phyloP scores from a whole-genome alignment of 1,140 invertebrate species.

The Paralvinella palmiformis region DNA sequence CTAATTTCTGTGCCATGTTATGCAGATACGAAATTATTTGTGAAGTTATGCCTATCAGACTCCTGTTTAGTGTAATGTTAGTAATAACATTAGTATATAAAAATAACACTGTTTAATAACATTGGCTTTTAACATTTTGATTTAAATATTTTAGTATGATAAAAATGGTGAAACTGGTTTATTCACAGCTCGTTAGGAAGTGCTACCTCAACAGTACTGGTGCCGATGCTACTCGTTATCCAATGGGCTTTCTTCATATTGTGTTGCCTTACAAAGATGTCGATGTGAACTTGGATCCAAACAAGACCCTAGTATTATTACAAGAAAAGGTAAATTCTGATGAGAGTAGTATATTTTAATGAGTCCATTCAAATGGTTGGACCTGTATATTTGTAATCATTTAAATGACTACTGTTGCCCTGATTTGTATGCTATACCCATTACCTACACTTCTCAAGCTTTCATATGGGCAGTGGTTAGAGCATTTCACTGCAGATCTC shows the following conservation, averaged over 20 bases:
- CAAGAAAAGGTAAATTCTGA: slow-evolving; percentile 56
- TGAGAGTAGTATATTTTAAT: too few species aligned
- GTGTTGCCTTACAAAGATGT: slow-evolving; percentile 50
- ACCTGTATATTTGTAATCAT: too few species aligned
- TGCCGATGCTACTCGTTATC: slow-evolving; percentile 28
- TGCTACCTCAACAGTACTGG: slow-evolving; percentile 30
- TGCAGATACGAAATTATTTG: background rate
- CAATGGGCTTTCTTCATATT: slow-evolving; percentile 47
- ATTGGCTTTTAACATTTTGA: slow-evolving; percentile 1
- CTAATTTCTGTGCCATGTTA: background rate
- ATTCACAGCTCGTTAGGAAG: slow-evolving; percentile 47
- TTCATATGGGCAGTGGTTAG: too few species aligned
- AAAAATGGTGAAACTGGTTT: too few species aligned
- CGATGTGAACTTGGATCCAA: slow-evolving; percentile 63
- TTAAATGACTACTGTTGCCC: too few species aligned
- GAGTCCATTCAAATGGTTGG: too few species aligned
- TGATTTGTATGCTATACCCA: too few species aligned
- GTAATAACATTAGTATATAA: background rate
- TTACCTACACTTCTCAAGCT: too few species aligned
- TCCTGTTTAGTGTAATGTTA: too few species aligned
- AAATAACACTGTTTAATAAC: background rate
- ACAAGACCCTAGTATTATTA: slow-evolving; percentile 59
- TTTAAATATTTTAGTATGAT: slow-evolving; percentile 2
- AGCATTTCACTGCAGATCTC: too few species aligned
- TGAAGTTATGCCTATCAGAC: too few species aligned